phyloP scores from a whole-genome alignment of 2,113 vertebrate genomes.

The Pantherophis guttatus region DNA sequence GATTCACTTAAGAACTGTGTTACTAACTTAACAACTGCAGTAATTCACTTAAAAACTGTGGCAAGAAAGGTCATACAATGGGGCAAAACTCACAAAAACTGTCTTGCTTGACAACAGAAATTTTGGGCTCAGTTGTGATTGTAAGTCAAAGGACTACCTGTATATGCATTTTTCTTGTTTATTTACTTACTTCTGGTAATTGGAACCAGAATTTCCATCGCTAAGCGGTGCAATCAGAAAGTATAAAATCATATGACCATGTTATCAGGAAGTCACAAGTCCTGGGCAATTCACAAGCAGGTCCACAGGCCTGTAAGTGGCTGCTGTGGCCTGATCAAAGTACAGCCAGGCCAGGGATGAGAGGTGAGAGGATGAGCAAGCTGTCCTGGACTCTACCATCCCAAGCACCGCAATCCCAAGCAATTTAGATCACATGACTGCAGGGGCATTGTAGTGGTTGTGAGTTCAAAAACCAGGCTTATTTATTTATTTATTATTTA shows the following conservation, averaged over 20 bases:
- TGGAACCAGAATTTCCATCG: not conserved
- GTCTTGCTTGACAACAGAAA: no score
- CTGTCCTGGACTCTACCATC: not conserved
- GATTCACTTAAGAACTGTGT: no score
- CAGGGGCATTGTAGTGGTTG: not conserved
- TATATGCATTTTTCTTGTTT: no score
- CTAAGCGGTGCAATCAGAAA: not conserved
- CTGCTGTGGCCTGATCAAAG: not conserved
- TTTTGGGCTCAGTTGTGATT: no score
- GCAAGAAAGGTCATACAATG: no score
- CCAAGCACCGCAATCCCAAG: not conserved
- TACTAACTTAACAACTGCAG: no score
- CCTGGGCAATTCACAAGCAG: not conserved
- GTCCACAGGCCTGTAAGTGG: not conserved
- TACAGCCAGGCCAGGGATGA: not conserved
- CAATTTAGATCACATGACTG: not conserved
- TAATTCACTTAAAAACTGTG: no score
- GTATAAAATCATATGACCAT: not conserved
- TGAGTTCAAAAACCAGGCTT: not conserved
- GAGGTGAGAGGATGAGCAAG: not conserved
- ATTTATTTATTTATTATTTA: no score
- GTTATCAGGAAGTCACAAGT: not conserved
- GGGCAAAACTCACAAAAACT: no score
- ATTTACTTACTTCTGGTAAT: not conserved
- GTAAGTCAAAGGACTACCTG: no score